Evolutionary conservation across 2,797 vertebrate species (phyloP), one percentile per base, ranked within the genome.

Genomic region (Lates japonicus): DNA sequence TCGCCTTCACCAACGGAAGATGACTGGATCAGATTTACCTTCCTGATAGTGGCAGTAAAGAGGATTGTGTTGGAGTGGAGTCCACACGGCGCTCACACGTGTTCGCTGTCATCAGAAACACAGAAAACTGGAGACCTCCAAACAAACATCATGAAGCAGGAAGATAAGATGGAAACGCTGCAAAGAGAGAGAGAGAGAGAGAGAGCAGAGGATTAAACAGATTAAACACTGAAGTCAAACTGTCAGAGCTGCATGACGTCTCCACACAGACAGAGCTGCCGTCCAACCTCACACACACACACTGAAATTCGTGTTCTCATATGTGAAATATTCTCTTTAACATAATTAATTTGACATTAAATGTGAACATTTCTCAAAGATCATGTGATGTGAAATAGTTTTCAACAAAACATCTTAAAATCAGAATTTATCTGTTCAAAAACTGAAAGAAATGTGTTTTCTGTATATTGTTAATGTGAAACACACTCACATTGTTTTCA

Each of bases 31-130:
- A 87, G 88, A 92, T 92, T 79, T 51, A 72, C 46, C 67, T 78
- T 64, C 69, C 73, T 64, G 89, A 91, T 88, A 83, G 82, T 19
- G 4, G 68, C 64, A 1, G 81, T 22, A 84, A 84, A 91, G 89
- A 90, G 91, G 91, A 92, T 93, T 88, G 83, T 2, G 86, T 59
- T 86, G 81, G 86, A 90, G 89, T 85, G 84, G 81, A 80, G 83
- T 87, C 81, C 78, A 48, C 35, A 0, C 31, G 35, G 77, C 3
- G 14, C 75, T 70, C 84, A 37, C 63, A 58, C 72, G 87, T 84
- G 79, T 77, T 84, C 76, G 2, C 79, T 54, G 69, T 74, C 81
- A 73, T 48, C 83, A 48, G 54, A 71, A 85, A 84, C 63, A 78
- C 78, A 78, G 52, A 61, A 75, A 66, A 70, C 29, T 5, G 81